These are phyloP conservation scores for Thunnus thynnus DNA, from an alignment of 2,113 vertebrate species.

Conservation along the genomic window DNA sequence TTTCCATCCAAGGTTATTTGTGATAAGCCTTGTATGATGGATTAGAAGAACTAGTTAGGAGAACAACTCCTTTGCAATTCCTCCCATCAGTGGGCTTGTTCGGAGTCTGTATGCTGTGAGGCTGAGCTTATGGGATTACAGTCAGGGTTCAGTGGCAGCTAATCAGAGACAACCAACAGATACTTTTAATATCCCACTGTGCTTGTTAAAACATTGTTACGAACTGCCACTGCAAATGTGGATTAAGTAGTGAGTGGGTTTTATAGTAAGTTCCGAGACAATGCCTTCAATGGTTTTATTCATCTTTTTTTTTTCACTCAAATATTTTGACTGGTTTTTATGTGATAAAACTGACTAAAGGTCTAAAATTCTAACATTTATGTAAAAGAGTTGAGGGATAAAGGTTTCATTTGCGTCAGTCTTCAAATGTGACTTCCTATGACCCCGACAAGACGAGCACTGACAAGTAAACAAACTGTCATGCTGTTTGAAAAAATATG, in stretches of 20 bases:
- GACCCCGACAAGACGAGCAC: slow-evolving; percentile 35
- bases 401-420: slow-evolving; percentile 37
- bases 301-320: not conserved
- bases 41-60: slow-evolving; percentile 64
- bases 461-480: slow-evolving; percentile 50
- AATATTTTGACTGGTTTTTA: slow-evolving; percentile 46
- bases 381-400: slow-evolving; percentile 2
- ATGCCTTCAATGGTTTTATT: slow-evolving; percentile 44
- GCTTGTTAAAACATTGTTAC: slow-evolving; percentile 70
- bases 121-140: slow-evolving; percentile 77
- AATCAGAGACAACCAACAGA: slow-evolving; percentile 77
- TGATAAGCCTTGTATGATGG: slow-evolving; percentile 53
- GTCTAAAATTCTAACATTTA: slow-evolving; percentile 5
- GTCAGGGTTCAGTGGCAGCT: slow-evolving; percentile 78
- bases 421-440: slow-evolving; percentile 35
- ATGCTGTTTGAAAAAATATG: slow-evolving; percentile 39
- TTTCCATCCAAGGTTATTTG: slow-evolving; percentile 38
- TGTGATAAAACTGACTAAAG: slow-evolving; percentile 47
- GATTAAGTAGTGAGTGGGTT: slow-evolving; percentile 60
- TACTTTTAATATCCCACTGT: slow-evolving; percentile 69
- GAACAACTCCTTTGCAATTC: slow-evolving; percentile 56
- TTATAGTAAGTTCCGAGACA: slow-evolving; percentile 49
- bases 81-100: slow-evolving; percentile 56
- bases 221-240: slow-evolving; percentile 69
- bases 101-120: slow-evolving; percentile 49